Evolutionary conservation across 2,888 invertebrate species (phyloP).

Genomic region (Neoascia interrupta): DNA sequence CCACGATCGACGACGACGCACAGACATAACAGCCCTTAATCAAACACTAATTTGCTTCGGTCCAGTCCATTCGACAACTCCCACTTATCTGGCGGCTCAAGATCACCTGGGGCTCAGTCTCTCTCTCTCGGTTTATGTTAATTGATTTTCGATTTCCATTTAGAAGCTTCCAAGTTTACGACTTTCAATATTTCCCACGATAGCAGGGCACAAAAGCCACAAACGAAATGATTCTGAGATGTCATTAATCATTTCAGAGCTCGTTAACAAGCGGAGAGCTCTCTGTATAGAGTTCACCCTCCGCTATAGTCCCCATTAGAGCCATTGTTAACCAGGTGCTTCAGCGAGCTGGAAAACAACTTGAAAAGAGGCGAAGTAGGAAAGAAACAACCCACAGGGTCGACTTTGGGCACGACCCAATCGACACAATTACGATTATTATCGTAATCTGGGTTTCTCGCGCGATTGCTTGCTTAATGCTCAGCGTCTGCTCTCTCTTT

Average conservation of each 20-base stretch:
- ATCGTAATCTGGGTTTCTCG: slow-evolving; percentile 62
- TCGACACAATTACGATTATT: slow-evolving; percentile 67
- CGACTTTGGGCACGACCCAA: slow-evolving; percentile 66
- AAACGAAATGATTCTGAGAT: slow-evolving; percentile 21
- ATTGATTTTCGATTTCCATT: slow-evolving; percentile 52
- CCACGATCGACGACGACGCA: no score
- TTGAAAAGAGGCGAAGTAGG: background rate
- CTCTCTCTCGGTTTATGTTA: slow-evolving; percentile 40
- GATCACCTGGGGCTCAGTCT: slow-evolving; percentile 35
- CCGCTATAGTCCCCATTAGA: no score
- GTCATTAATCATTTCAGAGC: slow-evolving; percentile 58
- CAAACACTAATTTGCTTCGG: slow-evolving; percentile 29
- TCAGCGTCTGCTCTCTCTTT: slow-evolving; percentile 2
- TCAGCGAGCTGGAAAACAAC: slow-evolving; percentile 5
- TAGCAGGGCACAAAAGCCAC: slow-evolving; percentile 6
- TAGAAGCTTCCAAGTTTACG: slow-evolving; percentile 41
- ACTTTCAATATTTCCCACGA: slow-evolving; percentile 53
- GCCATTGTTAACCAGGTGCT: slow-evolving; percentile 53
- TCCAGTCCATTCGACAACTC: slow-evolving; percentile 34
- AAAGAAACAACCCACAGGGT: slow-evolving; percentile 46
- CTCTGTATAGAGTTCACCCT: background rate
- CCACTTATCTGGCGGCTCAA: slow-evolving; percentile 37
- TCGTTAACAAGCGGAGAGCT: slow-evolving; percentile 37
- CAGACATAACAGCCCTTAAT: slow-evolving; percentile 20
- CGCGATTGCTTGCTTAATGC: background rate